phyloP scores from a whole-genome alignment of 2,888 invertebrate species.

The Neocrepidodera transversa region DNA sequence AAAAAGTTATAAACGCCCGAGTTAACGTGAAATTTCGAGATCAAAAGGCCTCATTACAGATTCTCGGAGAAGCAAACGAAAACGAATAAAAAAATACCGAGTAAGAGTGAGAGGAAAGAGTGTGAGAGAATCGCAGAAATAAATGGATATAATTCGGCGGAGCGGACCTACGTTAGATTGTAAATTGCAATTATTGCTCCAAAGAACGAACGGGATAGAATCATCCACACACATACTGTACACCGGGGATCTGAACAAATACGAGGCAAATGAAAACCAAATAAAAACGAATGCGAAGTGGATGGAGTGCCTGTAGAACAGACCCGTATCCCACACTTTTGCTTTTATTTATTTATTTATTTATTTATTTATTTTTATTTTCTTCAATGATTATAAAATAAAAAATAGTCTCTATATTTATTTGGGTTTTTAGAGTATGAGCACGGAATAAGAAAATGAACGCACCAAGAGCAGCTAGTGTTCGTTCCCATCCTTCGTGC shows the following conservation, averaged over 20 bases:
- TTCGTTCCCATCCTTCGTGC: too few species aligned
- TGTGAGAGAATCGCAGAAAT: conserved; percentile 19
- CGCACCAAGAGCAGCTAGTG: too few species aligned
- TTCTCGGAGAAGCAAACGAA: conserved; percentile 27
- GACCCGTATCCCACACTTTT: conserved; percentile 22
- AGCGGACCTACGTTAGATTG: conserved; percentile 28
- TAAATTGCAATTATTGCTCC: conserved; percentile 33
- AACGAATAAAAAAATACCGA: conserved; percentile 24
- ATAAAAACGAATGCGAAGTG: conserved; percentile 47
- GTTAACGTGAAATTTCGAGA: conserved; percentile 29
- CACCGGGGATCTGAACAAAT: conserved; percentile 32
- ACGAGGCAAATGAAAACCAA: conserved; percentile 52
- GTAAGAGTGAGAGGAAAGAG: conserved; percentile 2
- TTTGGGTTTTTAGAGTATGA: too few species aligned
- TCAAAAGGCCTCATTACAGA: conserved; percentile 36
- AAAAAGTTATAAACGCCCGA: conserved; percentile 30
- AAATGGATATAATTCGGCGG: conserved; percentile 23
- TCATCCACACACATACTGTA: conserved; percentile 12
- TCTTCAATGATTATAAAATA: not conserved
- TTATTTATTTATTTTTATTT: too few species aligned
- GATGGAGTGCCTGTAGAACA: conserved; percentile 21
- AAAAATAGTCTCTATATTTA: too few species aligned
- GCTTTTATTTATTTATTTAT: not conserved
- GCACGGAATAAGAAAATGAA: too few species aligned
- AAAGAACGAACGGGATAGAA: conserved; percentile 23